Evolutionary conservation across 1,140 invertebrate species (phyloP).

Genomic region (Drosophila funebris): DNA sequence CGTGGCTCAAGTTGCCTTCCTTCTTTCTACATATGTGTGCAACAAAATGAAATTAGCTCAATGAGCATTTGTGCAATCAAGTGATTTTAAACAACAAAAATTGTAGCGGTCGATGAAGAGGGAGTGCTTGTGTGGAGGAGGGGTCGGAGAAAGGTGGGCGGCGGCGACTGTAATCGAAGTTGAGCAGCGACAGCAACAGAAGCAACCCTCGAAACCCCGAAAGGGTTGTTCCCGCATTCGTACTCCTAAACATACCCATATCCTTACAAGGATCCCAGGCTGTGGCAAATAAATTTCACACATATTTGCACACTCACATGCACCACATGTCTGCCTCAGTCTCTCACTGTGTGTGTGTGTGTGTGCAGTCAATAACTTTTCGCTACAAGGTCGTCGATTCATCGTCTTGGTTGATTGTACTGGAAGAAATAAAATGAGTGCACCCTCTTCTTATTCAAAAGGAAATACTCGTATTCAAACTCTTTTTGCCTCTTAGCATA

Average conservation of each 20-base stretch:
- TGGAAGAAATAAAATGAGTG: conserved; percentile 51
- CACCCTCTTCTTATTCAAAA: conserved; percentile 12
- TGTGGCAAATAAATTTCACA: conserved; percentile 81
- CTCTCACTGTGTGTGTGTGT: conserved; percentile 11
- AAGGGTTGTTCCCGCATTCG: conserved; percentile 43
- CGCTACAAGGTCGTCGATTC: conserved; percentile 58
- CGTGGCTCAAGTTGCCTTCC: conserved; percentile 58
- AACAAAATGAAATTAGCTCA: conserved; percentile 78
- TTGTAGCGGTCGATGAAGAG: too few relatives aligned
- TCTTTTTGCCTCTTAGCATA: conserved; percentile 7
- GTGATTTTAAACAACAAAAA: conserved; percentile 75
- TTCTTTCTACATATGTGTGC: conserved; percentile 1
- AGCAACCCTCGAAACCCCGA: conserved; percentile 45
- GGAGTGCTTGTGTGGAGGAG: neutral
- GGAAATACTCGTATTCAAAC: neutral
- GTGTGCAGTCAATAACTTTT: conserved; percentile 66
- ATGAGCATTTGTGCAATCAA: conserved; percentile 82
- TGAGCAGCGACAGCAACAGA: conserved; percentile 26
- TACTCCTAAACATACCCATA: conserved; percentile 16
- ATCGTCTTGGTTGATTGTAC: conserved; percentile 68
- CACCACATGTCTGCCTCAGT: neutral
- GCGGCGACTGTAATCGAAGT: conserved; percentile 36
- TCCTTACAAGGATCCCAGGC: conserved; percentile 19
- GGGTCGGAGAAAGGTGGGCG: neutral
- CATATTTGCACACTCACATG: conserved; percentile 71